These are phyloP conservation scores for Porites lobata DNA, from an alignment of 92 coral and sea anemone species.

Conservation along the genomic window DNA sequence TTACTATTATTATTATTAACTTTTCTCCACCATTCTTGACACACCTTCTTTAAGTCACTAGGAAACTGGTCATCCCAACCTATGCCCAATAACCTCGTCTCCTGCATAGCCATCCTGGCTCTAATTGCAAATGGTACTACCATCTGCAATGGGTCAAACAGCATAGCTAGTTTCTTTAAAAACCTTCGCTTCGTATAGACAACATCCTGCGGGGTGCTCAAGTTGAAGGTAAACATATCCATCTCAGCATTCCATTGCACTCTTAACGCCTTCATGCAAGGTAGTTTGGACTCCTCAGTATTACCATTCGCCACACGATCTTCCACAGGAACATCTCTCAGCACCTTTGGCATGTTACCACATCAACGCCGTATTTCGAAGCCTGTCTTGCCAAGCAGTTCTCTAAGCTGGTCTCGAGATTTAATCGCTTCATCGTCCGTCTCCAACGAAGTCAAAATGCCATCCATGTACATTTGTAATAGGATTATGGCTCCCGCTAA, in stretches of 20 bases:
- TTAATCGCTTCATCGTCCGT: slow-evolving; percentile 32
- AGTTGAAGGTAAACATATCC: slow-evolving; percentile 36
- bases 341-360: slow-evolving; percentile 30
- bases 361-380: slow-evolving; percentile 61
- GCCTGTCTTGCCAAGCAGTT: slow-evolving; percentile 5
- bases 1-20: not conserved
- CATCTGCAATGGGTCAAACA: slow-evolving; percentile 60
- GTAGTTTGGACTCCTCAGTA: slow-evolving; percentile 53
- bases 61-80: slow-evolving; percentile 67
- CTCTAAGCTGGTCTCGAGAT: slow-evolving; percentile 27
- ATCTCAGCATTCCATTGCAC: slow-evolving; percentile 59
- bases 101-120: slow-evolving; percentile 66
- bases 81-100: slow-evolving; percentile 43
- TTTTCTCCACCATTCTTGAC: slow-evolving; percentile 18
- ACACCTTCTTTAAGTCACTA: not conserved
- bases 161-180: slow-evolving; percentile 18
- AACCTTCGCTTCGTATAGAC: slow-evolving; percentile 30
- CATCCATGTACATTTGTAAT: slow-evolving; percentile 63
- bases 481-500: slow-evolving; percentile 55
- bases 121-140: slow-evolving; percentile 54
- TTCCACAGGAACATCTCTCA: slow-evolving; percentile 51
- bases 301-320: slow-evolving; percentile 52
- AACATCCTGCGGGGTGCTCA: slow-evolving; percentile 7
- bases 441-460: slow-evolving; percentile 55
- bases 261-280: slow-evolving; percentile 51